phyloP scores from a whole-genome alignment of 1,140 invertebrate species.

The Psilanteris sp. region DNA sequence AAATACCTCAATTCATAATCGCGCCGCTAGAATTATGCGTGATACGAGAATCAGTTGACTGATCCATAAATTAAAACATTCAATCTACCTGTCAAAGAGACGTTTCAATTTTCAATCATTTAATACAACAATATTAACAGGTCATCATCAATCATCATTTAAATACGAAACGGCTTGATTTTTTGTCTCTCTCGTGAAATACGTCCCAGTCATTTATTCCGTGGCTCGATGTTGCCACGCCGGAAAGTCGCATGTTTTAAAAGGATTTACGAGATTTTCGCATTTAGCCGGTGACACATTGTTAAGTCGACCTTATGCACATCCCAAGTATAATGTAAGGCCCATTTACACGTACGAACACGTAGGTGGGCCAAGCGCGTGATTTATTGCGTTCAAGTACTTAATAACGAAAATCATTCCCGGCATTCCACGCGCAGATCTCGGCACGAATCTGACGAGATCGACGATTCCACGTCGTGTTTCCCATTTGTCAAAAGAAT shows the following conservation, averaged over 20 bases:
- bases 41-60: slow-evolving; percentile 16
- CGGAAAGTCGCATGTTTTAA: no score
- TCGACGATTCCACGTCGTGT: slow-evolving; percentile 42
- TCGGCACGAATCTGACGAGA: slow-evolving; percentile 22
- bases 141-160: slow-evolving; percentile 54
- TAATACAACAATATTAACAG: slow-evolving; percentile 43
- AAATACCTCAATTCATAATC: slow-evolving; percentile 35
- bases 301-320: slow-evolving; percentile 14
- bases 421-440: slow-evolving; percentile 18
- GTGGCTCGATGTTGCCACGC: no score
- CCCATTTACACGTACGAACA: slow-evolving; percentile 43
- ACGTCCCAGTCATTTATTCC: slow-evolving; percentile 18
- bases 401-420: slow-evolving; percentile 48
- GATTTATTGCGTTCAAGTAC: slow-evolving; percentile 49
- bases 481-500: slow-evolving; percentile 50
- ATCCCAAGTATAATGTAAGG: slow-evolving; percentile 25
- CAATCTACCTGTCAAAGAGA: slow-evolving; percentile 47
- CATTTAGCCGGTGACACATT: slow-evolving; percentile 48
- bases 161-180: slow-evolving; percentile 14
- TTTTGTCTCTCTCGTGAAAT: slow-evolving; percentile 2
- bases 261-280: slow-evolving; percentile 56
- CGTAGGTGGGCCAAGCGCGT: slow-evolving; percentile 44
- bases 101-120: slow-evolving; percentile 50
- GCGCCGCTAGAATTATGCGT: slow-evolving; percentile 12
- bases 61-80: slow-evolving; percentile 47